Percentiles rank a stretch among this genome's conserved stretches.
phyloP scores from a whole-genome alignment of 1,140 invertebrate genomes.

The Nomia melanderi region DNA sequence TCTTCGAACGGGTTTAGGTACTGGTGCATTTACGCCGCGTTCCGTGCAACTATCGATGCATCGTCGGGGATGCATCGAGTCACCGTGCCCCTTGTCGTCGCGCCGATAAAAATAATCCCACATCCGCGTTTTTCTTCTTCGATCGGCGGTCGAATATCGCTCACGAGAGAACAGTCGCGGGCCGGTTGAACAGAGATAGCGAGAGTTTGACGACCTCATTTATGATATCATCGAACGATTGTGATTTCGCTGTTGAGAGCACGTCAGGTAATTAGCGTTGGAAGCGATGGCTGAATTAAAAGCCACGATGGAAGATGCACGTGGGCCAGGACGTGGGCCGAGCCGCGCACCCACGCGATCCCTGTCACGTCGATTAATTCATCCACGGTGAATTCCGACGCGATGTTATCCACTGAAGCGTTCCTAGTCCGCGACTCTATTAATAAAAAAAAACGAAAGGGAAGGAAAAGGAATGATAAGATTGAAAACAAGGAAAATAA shows the following conservation, averaged over 20 bases:
- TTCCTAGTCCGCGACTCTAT: not conserved
- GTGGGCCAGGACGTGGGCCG: slow-evolving; percentile 57
- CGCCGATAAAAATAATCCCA: slow-evolving; percentile 35
- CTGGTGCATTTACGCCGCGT: slow-evolving; percentile 12
- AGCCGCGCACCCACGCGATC: slow-evolving; percentile 14
- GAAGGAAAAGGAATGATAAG: no score
- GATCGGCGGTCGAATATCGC: slow-evolving; percentile 1
- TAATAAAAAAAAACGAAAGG: slow-evolving; percentile 2
- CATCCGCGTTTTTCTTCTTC: not conserved
- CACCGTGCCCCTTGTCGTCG: not conserved
- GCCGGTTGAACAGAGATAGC: not conserved
- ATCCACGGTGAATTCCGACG: slow-evolving; percentile 33
- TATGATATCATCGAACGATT: slow-evolving; percentile 48
- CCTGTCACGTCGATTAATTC: slow-evolving; percentile 48
- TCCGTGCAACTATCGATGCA: slow-evolving; percentile 22
- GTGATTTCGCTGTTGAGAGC: slow-evolving; percentile 39
- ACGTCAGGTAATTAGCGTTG: slow-evolving; percentile 59
- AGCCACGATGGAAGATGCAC: slow-evolving; percentile 51
- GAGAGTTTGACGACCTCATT: slow-evolving; percentile 26
- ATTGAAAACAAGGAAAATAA: no score
- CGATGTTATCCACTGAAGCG: slow-evolving; percentile 35
- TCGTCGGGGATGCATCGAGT: not conserved
- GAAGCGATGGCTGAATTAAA: slow-evolving; percentile 50
- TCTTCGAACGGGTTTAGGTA: slow-evolving; percentile 41
- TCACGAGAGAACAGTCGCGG: not conserved